phyloP scores from a whole-genome alignment of 1,140 invertebrate species.

The Formica selysi region DNA sequence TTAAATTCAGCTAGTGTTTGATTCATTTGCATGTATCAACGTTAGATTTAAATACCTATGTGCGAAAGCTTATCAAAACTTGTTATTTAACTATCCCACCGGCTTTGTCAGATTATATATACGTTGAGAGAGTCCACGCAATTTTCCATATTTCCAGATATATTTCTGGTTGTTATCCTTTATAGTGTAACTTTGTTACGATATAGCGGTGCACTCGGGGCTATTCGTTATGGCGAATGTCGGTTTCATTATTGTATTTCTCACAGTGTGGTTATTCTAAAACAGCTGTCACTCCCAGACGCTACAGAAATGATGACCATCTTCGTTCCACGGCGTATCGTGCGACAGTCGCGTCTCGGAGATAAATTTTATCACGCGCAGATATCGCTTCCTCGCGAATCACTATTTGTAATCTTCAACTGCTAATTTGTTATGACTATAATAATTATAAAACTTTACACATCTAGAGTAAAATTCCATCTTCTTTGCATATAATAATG shows the following conservation, averaged over 20 bases:
- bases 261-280: constrained; percentile 49
- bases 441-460: constrained; percentile 25
- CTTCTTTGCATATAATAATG: neutral
- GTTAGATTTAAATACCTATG: neutral
- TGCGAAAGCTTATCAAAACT: constrained; percentile 24
- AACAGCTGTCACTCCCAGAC: constrained; percentile 64
- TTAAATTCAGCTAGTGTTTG: neutral
- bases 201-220: constrained; percentile 42
- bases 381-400: constrained; percentile 1
- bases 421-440: constrained; percentile 31
- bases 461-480: neutral
- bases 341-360: constrained; percentile 8
- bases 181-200: constrained; percentile 15
- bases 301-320: constrained; percentile 62
- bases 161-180: constrained; percentile 35
- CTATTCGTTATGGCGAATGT: constrained; percentile 54
- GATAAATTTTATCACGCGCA: constrained; percentile 62
- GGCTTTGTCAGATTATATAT: constrained; percentile 2
- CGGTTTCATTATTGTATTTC: constrained; percentile 64
- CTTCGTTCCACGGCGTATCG: constrained; percentile 36
- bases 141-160: constrained; percentile 53
- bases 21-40: neutral
- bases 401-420: constrained; percentile 20
- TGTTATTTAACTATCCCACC: constrained; percentile 34
- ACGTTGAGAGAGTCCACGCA: neutral